Evolutionary conservation across 2,797 vertebrate species (phyloP).

Genomic region (Mallotus villosus): DNA sequence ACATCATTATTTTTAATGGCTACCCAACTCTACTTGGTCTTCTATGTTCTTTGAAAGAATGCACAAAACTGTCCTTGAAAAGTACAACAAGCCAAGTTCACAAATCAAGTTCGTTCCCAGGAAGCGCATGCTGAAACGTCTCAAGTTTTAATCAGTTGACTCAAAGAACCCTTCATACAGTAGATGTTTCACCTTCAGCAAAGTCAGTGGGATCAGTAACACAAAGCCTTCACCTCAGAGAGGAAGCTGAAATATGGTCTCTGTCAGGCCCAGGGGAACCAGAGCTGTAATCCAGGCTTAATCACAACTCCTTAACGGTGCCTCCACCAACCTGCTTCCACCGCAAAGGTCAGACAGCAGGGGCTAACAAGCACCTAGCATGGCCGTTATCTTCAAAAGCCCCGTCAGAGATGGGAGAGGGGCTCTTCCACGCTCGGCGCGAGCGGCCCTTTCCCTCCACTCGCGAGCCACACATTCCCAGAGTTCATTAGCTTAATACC

Average conservation of each 20-base stretch:
- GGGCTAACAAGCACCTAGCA: conserved; percentile 36
- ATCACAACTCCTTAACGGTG: conserved; percentile 39
- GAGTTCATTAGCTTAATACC: conserved; percentile 63
- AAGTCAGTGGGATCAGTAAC: conserved; percentile 25
- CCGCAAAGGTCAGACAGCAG: conserved; percentile 1
- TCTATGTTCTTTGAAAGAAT: conserved; percentile 3
- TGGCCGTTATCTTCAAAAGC: conserved; percentile 34
- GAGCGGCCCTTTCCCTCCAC: conserved; percentile 20
- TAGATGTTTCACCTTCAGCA: conserved; percentile 31
- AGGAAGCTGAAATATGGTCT: conserved; percentile 27
- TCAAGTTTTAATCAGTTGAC: neutral
- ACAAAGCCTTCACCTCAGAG: conserved; percentile 32
- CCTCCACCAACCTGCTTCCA: conserved; percentile 32
- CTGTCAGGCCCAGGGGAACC: conserved; percentile 28
- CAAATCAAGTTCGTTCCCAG: neutral
- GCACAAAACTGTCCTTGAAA: neutral
- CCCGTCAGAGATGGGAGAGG: conserved; percentile 5
- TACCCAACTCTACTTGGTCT: neutral
- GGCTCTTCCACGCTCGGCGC: conserved; percentile 25
- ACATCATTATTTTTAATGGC: conserved; percentile 41
- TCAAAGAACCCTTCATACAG: neutral
- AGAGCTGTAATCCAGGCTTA: conserved; percentile 29
- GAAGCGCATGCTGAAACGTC: neutral
- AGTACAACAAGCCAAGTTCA: conserved; percentile 15
- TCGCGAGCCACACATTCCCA: conserved; percentile 12